phyloP scores from a whole-genome alignment of 2,113 vertebrate species.

The Sebastes fasciatus region DNA sequence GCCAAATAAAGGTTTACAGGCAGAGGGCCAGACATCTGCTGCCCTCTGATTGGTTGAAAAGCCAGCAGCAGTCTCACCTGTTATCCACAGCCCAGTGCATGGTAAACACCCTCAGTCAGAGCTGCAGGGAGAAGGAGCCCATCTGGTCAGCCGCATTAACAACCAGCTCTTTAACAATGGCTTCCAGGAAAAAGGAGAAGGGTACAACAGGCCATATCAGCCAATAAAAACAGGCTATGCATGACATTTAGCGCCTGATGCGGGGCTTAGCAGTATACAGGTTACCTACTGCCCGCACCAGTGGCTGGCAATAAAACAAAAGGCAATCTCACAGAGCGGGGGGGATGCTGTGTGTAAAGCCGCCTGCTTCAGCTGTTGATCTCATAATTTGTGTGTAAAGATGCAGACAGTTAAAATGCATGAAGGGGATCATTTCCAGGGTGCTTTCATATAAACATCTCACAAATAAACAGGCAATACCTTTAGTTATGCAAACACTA shows the following conservation, averaged over 20 bases:
- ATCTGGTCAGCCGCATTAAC: conserved; percentile 87
- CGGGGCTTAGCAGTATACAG: conserved; percentile 67
- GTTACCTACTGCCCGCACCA: conserved; percentile 70
- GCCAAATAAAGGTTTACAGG: conserved; percentile 86
- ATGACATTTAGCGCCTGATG: conserved; percentile 85
- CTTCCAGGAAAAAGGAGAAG: conserved; percentile 79
- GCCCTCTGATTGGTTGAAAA: conserved; percentile 71
- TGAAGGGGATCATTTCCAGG: conserved; percentile 54
- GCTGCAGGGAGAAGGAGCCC: conserved; percentile 81
- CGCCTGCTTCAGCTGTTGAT: conserved; percentile 56
- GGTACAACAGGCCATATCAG: conserved; percentile 82
- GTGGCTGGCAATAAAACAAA: conserved; percentile 81
- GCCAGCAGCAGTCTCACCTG: conserved; percentile 82
- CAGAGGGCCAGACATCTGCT: conserved; percentile 75
- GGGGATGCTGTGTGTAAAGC: conserved; percentile 67
- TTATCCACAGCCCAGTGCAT: conserved; percentile 81
- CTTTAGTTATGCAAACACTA: conserved; percentile 30
- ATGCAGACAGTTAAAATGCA: conserved; percentile 44
- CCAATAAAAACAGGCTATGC: conserved; percentile 86
- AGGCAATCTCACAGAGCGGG: conserved; percentile 78
- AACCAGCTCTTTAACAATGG: conserved; percentile 85
- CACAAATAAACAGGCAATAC: conserved; percentile 22
- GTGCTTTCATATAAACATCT: conserved; percentile 56
- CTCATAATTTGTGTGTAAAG: conserved; percentile 69
- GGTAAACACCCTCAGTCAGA: conserved; percentile 84